phyloP scores from a whole-genome alignment of 2,888 invertebrate genomes.

The Acrobasis consociella region DNA sequence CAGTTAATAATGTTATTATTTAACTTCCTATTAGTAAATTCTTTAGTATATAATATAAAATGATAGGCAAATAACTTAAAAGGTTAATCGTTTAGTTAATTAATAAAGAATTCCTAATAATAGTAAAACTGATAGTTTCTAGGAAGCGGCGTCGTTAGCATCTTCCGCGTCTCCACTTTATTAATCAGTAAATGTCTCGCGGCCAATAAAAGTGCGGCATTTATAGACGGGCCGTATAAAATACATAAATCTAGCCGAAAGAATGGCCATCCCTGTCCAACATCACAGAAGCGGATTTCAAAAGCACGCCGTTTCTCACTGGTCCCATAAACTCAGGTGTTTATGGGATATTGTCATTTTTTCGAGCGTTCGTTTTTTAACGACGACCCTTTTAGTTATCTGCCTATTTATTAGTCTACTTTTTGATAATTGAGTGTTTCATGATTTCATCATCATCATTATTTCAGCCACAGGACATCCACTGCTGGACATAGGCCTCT shows the following conservation, averaged over 20 bases:
- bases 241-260: conserved; percentile 72
- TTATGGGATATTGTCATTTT: conserved; percentile 67
- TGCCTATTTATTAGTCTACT: conserved; percentile 15
- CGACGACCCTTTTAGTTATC: conserved; percentile 16
- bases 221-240: conserved; percentile 76
- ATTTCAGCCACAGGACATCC: no score
- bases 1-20: no score
- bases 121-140: conserved; percentile 49
- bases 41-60: no score
- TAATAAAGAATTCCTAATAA: conserved; percentile 31
- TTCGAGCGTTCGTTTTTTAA: conserved; percentile 39
- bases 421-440: conserved; percentile 12
- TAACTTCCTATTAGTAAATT: no score
- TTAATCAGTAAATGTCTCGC: conserved; percentile 78
- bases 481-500: no score
- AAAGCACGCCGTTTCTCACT: conserved; percentile 74
- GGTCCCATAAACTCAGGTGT: conserved; percentile 71
- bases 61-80: no score
- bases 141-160: conserved; percentile 65
- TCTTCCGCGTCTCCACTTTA: conserved; percentile 77
- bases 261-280: conserved; percentile 68
- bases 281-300: conserved; percentile 77
- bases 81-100: conserved; percentile 22
- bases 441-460: no score
- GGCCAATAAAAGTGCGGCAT: conserved; percentile 74